A percentile compares a stretch with the other conserved stretches of the same genome.
phyloP scores from a whole-genome alignment of 2,797 vertebrate genomes.

The Rhinogobio ventralis region DNA sequence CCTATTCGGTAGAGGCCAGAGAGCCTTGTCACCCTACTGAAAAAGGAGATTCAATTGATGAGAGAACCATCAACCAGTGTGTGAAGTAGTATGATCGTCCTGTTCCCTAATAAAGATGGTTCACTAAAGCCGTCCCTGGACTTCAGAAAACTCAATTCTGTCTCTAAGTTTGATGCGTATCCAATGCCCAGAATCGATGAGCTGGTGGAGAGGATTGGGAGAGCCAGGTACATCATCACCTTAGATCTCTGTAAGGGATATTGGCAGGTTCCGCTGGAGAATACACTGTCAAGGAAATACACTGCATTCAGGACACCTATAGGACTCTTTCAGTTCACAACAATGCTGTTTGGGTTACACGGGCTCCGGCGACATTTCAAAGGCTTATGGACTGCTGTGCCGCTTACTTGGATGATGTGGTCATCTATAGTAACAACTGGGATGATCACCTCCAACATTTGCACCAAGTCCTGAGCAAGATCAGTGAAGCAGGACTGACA shows the following conservation, averaged over 20 bases:
- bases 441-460: background rate
- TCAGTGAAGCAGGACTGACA: background rate
- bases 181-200: background rate
- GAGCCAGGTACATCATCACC: background rate
- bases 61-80: slow-evolving; percentile 14
- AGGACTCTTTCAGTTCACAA: background rate
- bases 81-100: slow-evolving; percentile 1
- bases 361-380: background rate
- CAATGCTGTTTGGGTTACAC: background rate
- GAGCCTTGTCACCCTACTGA: background rate
- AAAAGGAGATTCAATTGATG: background rate
- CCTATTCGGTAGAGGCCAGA: too few relatives aligned
- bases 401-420: background rate
- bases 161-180: background rate
- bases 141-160: background rate
- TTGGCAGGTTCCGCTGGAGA: background rate
- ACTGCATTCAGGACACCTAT: background rate
- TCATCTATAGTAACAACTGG: background rate
- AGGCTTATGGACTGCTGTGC: background rate
- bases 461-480: background rate
- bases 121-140: background rate
- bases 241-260: background rate
- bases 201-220: background rate
- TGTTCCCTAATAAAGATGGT: background rate
- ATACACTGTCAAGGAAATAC: background rate